These are phyloP conservation scores for Agapetus fuscipes DNA, from an alignment of 2,888 invertebrate genomes.

Conservation along the genomic window DNA sequence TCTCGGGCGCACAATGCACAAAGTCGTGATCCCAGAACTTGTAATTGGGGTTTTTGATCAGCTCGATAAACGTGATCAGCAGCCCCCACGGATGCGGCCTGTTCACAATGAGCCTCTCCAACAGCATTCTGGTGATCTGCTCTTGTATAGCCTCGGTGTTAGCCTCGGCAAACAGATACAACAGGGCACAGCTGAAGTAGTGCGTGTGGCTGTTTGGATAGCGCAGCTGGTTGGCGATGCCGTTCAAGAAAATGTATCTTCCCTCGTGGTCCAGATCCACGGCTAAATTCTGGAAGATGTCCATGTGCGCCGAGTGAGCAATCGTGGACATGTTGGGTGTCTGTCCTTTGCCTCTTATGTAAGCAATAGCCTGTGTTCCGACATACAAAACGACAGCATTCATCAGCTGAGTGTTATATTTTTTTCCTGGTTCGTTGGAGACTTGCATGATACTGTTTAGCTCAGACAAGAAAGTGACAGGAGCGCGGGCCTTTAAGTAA, in stretches of 20 bases:
- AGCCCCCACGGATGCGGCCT: constrained; percentile 99
- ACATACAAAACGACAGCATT: constrained; percentile 97
- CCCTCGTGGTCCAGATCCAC: constrained; percentile 98
- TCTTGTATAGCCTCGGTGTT: constrained; percentile 97
- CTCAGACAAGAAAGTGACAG: constrained; percentile 92
- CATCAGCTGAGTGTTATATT: constrained; percentile 93
- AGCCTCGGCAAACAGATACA: constrained; percentile 96
- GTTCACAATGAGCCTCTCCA: constrained; percentile 95
- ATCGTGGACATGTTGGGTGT: constrained; percentile 97
- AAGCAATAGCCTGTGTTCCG: constrained; percentile 90
- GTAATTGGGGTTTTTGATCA: constrained; percentile 96
- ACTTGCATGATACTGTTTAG: constrained; percentile 84
- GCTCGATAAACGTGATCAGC: constrained; percentile 95
- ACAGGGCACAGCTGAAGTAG: constrained; percentile 95
- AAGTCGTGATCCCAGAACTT: constrained; percentile 99
- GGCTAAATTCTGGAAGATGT: constrained; percentile 98
- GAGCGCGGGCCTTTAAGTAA: constrained; percentile 87
- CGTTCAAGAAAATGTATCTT: constrained; percentile 94
- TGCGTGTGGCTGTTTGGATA: constrained; percentile 99
- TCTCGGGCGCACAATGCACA: constrained; percentile 98
- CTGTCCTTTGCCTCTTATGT: constrained; percentile 83
- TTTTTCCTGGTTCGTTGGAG: constrained; percentile 76
- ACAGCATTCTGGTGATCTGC: constrained; percentile 91
- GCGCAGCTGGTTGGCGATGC: constrained; percentile 95
- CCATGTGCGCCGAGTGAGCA: constrained; percentile 98